Percentiles rank a stretch among this genome's conserved stretches.
Conservation (phyloP, 92 coral and sea anemone genomes). For the Actinostola sp. region DNA sequence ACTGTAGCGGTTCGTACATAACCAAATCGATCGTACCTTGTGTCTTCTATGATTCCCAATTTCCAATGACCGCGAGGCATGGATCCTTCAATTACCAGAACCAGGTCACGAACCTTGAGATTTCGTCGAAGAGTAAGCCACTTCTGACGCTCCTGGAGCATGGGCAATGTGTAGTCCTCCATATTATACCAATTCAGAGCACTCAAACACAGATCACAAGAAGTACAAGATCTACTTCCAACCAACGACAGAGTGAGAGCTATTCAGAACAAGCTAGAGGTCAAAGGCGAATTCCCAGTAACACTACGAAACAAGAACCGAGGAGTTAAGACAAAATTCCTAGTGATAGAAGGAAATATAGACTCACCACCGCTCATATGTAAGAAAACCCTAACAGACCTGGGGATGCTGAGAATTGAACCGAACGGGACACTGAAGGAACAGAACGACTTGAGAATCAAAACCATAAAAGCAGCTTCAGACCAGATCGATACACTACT, state of each 20-base stretch:
- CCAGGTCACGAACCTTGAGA: constrained; percentile 57
- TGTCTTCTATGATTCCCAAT: constrained; percentile 41
- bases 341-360: constrained; percentile 37
- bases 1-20: constrained; percentile 26
- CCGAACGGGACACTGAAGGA: constrained; percentile 55
- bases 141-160: too few relatives aligned
- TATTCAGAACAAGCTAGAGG: constrained; percentile 41
- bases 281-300: constrained; percentile 51
- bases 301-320: constrained; percentile 32
- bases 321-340: constrained; percentile 29
- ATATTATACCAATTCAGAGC: too few relatives aligned
- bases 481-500: constrained; percentile 18
- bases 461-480: constrained; percentile 36
- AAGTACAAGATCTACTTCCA: constrained; percentile 27
- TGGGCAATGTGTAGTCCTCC: too few relatives aligned
- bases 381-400: constrained; percentile 20
- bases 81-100: constrained; percentile 43
- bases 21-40: constrained; percentile 18
- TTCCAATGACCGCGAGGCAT: constrained; percentile 63
- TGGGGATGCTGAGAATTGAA: constrained; percentile 45
- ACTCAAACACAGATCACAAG: constrained; percentile 60
- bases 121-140: too few relatives aligned
- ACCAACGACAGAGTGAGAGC: constrained; percentile 18
- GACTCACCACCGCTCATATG: constrained; percentile 46
- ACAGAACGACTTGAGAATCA: constrained; percentile 46